These are phyloP conservation scores for Vanacampus margaritifer DNA, from an alignment of 2,113 vertebrate species.

Conservation along the genomic window DNA sequence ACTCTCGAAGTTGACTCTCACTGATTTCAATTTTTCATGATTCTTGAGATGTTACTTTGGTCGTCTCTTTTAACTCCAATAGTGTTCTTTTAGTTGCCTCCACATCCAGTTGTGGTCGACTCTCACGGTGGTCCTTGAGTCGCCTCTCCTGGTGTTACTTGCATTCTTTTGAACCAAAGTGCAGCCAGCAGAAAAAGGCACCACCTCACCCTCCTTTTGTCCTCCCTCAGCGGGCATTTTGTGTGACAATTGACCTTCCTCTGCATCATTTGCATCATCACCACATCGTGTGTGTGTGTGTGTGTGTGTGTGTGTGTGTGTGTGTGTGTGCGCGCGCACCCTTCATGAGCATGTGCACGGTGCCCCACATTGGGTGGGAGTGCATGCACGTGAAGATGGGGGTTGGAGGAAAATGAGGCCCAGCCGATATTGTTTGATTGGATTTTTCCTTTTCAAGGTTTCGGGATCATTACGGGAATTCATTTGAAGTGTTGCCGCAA, in stretches of 20 bases:
- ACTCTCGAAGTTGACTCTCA: no score
- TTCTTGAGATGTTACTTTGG: no score
- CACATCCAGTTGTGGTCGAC: no score
- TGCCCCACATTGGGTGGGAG: slow-evolving; percentile 65
- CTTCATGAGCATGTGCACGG: slow-evolving; percentile 72
- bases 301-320: slow-evolving; percentile 12
- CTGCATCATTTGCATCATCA: slow-evolving; percentile 73
- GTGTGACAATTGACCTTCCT: slow-evolving; percentile 77
- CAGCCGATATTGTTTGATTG: slow-evolving; percentile 81
- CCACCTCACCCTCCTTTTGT: slow-evolving; percentile 56
- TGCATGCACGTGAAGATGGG: slow-evolving; percentile 62
- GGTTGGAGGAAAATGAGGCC: slow-evolving; percentile 72
- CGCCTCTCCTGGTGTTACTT: slow-evolving; percentile 17
- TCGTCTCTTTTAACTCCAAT: no score
- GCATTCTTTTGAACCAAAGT: slow-evolving; percentile 69
- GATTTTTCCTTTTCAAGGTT: slow-evolving; percentile 80
- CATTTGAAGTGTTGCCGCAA: slow-evolving; percentile 79
- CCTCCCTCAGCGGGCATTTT: slow-evolving; percentile 71
- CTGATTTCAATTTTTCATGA: no score
- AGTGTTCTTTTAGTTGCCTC: no score
- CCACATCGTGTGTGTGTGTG: slow-evolving; percentile 52
- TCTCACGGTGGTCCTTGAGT: background rate
- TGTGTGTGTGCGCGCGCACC: slow-evolving; percentile 19
- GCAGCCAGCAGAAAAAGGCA: slow-evolving; percentile 51
- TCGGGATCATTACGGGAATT: slow-evolving; percentile 78